A percentile compares a stretch with the other conserved stretches of the same genome.
These are phyloP conservation scores for Dolomedes plantarius DNA, from an alignment of 2,888 invertebrate species.

Conservation along the genomic window DNA sequence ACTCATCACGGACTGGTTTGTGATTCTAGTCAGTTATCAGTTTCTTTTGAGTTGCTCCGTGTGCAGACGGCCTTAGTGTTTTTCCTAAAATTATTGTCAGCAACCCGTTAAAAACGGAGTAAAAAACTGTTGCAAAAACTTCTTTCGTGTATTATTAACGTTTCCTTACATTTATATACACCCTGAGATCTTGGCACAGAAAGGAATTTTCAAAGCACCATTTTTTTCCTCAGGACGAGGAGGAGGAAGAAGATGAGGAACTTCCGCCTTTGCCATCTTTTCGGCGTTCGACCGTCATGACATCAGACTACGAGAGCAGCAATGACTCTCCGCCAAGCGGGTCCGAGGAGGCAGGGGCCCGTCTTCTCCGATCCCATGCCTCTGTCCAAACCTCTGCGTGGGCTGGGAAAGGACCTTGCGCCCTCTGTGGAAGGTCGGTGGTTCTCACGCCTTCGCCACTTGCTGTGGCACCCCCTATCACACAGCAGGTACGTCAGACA, in stretches of 20 bases:
- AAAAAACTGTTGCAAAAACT: too few species aligned
- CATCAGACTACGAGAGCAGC: conserved; percentile 77
- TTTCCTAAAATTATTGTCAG: too few species aligned
- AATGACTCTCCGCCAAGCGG: conserved; percentile 77
- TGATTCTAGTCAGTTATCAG: too few species aligned
- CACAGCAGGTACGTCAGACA: conserved; percentile 35
- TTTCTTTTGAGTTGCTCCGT: too few species aligned
- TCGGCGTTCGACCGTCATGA: conserved; percentile 71
- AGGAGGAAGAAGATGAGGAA: conserved; percentile 61
- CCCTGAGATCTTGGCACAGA: too few species aligned
- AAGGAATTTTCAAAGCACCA: too few species aligned
- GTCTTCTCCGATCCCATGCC: conserved; percentile 42
- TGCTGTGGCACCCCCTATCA: conserved; percentile 21
- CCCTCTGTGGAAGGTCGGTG: conserved; percentile 48
- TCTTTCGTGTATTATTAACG: too few species aligned
- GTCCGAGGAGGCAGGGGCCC: conserved; percentile 55
- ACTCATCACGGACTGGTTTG: too few species aligned
- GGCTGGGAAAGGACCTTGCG: conserved; percentile 30
- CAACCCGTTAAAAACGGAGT: too few species aligned
- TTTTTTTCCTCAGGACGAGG: background rate
- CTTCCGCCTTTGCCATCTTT: conserved; percentile 69
- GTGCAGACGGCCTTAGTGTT: too few species aligned
- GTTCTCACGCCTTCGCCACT: conserved; percentile 57
- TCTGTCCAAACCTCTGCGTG: conserved; percentile 34
- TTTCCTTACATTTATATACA: too few species aligned